Evolutionary conservation across 1,140 invertebrate species (phyloP).

Genomic region (Copidosoma floridanum): DNA sequence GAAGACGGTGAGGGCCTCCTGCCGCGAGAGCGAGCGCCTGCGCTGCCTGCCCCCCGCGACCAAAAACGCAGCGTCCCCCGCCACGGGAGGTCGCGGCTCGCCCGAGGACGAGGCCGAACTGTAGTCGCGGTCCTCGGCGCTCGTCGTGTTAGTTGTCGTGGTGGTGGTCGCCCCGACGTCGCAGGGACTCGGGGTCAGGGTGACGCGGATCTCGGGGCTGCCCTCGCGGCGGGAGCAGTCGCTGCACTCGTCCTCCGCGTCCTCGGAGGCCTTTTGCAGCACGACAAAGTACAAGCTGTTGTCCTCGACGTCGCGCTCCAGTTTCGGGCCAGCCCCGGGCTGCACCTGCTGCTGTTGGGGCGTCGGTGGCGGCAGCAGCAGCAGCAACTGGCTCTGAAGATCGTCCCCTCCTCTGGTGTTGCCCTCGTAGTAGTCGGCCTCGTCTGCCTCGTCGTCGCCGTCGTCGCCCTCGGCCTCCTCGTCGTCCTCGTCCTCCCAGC

Average conservation of each 20-base stretch:
- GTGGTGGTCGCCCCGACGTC: constrained; percentile 37
- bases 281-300: constrained; percentile 27
- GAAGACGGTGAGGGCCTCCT: constrained; percentile 29
- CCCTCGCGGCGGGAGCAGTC: constrained; percentile 47
- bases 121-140: no score
- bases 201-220: constrained; percentile 65
- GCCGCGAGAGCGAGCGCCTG: constrained; percentile 34
- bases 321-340: constrained; percentile 26
- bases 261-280: constrained; percentile 9
- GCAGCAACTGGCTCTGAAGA: neutral
- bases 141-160: no score
- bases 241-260: constrained; percentile 32
- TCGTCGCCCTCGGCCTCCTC: constrained; percentile 40
- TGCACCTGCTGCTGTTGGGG: constrained; percentile 29
- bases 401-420: constrained; percentile 51
- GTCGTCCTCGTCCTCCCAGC: constrained; percentile 37
- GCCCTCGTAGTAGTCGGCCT: constrained; percentile 44
- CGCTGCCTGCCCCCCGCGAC: neutral
- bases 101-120: neutral
- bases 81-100: neutral
- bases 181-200: constrained; percentile 60
- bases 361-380: neutral
- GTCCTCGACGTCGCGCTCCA: constrained; percentile 47
- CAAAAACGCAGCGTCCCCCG: neutral
- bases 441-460: constrained; percentile 59